Conservation (phyloP, 2,888 invertebrate genomes). For the Himalopsyche japonica region DNA sequence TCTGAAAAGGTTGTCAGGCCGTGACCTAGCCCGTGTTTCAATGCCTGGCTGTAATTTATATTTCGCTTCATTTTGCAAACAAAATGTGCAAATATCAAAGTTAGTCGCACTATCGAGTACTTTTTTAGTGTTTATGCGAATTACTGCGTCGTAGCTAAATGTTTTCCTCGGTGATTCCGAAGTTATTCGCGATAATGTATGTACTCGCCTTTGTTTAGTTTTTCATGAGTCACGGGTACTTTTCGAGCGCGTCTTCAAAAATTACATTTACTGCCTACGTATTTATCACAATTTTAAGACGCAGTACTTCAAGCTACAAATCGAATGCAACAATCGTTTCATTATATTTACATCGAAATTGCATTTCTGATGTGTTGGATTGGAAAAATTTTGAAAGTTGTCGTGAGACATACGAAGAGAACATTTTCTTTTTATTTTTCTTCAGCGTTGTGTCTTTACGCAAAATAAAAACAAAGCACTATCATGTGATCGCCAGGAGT, state of each 20-base stretch:
- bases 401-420: too few relatives aligned
- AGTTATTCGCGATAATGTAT: neutral
- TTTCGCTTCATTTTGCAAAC: neutral
- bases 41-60: neutral
- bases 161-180: neutral
- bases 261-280: neutral
- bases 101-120: neutral
- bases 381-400: too few relatives aligned
- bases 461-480: too few relatives aligned
- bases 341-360: too few relatives aligned
- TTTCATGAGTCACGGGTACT: neutral
- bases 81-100: neutral
- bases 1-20: too few relatives aligned
- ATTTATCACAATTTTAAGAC: too few relatives aligned
- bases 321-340: too few relatives aligned
- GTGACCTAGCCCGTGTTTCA: neutral
- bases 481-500: too few relatives aligned
- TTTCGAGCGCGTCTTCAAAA: neutral
- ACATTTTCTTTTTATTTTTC: too few relatives aligned
- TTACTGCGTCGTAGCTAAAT: neutral
- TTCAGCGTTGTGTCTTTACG: too few relatives aligned
- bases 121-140: neutral
- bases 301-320: too few relatives aligned
- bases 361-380: too few relatives aligned
- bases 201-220: neutral